Base-by-base conservation (phyloP, 1,140 invertebrate genomes). In the Hermetia illucens region DNA sequence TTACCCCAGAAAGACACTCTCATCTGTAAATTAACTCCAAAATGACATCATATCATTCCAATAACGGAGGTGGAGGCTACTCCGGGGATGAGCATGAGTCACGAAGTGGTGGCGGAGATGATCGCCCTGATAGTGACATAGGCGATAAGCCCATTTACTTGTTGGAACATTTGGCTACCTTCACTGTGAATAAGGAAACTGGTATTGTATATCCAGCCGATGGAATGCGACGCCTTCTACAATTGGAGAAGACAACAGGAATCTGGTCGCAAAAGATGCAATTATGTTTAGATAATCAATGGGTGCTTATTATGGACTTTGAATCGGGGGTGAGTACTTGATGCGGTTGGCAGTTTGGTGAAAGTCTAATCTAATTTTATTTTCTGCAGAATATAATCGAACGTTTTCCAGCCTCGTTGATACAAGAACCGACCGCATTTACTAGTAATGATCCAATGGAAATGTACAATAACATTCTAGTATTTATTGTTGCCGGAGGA, bases 181-280 rank as follows among this genome's bases (percentile, higher is more conserved):
- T 97, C 65, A 90, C 89, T 2, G 88, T 96, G 22, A 84, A 84
- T 29, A 75, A 84, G 52, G 82, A 89, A 57, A 82, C 78, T 9
- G 82, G 86, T 31, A 84, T 90, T 52, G 72, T 87, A 22, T 85
- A 85, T 62, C 83, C 85, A 5, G 76, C 82, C 6, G 93, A 98
- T 68, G 95, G 95, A n/a, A 91, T 98, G 77, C 69, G 91, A 16
- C 71, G 92, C 25, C 70, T 98, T 31, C 69, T 95, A 17, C 88
- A 95, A 61, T 76, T 98, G 64, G 95, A 98, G 68, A 95, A 95
- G 65, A 88, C 87, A 21, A 94, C 58, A 52, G 70, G 70, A 38
- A 97, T 98, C 58, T 98, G 93, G 93, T 97, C 92, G 22, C 94
- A 98, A 66, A 93, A 94, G 58, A 95, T 97, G 87, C 77, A 90